phyloP scores from a whole-genome alignment of 1,140 invertebrate species.

The Zaprionus lachaisei region DNA sequence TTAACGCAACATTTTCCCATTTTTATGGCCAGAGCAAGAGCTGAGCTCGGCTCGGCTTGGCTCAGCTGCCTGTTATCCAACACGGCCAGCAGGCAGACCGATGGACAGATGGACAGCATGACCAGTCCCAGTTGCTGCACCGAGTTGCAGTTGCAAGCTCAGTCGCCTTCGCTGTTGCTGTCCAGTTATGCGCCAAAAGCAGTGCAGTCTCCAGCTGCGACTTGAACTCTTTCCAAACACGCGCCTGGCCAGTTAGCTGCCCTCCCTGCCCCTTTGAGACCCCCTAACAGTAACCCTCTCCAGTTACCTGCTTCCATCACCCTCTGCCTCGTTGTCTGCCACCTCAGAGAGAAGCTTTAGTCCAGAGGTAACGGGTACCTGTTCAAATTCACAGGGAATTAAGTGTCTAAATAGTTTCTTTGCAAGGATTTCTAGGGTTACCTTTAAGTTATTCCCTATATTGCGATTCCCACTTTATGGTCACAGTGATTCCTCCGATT shows the following conservation, averaged over 20 bases:
- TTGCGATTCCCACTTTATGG: too few relatives aligned
- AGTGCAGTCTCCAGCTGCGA: slow-evolving; percentile 80
- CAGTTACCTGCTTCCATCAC: neutral
- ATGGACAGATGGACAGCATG: slow-evolving; percentile 18
- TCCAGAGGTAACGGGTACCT: too few relatives aligned
- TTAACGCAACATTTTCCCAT: slow-evolving; percentile 81
- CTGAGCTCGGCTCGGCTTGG: neutral
- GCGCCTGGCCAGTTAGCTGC: slow-evolving; percentile 45
- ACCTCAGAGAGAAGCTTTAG: neutral
- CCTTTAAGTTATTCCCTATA: too few relatives aligned
- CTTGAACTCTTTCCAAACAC: slow-evolving; percentile 78
- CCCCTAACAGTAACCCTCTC: neutral
- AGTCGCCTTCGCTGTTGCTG: slow-evolving; percentile 32
- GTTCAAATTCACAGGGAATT: too few relatives aligned
- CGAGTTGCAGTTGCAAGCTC: slow-evolving; percentile 9
- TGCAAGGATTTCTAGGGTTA: too few relatives aligned
- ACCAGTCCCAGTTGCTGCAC: neutral
- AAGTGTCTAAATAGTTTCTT: too few relatives aligned
- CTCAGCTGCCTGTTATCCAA: slow-evolving; percentile 81
- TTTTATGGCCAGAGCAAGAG: slow-evolving; percentile 62
- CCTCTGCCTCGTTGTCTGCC: neutral
- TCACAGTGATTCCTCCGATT: too few relatives aligned
- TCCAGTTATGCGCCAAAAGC: slow-evolving; percentile 80
- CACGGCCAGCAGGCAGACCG: slow-evolving; percentile 51
- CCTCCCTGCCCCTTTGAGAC: neutral